phyloP scores from a whole-genome alignment of 2,113 vertebrate genomes.

The Motacilla tschutschensis region DNA sequence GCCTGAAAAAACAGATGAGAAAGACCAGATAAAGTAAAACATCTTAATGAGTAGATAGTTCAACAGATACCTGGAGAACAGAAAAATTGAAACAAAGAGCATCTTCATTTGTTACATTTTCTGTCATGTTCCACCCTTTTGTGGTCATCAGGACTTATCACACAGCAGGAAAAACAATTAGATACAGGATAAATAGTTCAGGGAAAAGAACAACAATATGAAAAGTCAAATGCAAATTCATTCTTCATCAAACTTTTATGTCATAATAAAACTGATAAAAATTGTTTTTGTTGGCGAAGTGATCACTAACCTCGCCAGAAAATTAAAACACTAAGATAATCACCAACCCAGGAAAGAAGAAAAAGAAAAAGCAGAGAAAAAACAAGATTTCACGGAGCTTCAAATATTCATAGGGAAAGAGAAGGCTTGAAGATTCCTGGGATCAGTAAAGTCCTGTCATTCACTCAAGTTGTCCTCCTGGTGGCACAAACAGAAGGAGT shows the following conservation, averaged over 20 bases:
- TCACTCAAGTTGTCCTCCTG: not conserved
- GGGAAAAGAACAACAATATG: slow-evolving; percentile 6
- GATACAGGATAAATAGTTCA: not conserved
- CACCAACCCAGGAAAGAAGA: not conserved
- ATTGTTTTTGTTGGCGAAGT: not conserved
- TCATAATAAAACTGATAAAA: slow-evolving; percentile 21
- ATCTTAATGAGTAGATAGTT: not conserved
- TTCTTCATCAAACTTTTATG: slow-evolving; percentile 12
- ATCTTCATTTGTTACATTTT: not conserved
- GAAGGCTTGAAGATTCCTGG: not conserved
- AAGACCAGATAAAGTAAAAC: slow-evolving; percentile 16
- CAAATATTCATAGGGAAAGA: not conserved
- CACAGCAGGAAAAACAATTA: slow-evolving; percentile 15
- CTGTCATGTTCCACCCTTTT: not conserved
- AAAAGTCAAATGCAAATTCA: slow-evolving; percentile 12
- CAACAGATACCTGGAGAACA: slow-evolving; percentile 1
- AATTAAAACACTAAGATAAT: not conserved
- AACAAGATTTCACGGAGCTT: not conserved
- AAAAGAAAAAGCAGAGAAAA: not conserved
- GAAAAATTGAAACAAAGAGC: not conserved
- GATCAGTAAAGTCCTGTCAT: not conserved
- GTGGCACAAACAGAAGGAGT: not conserved
- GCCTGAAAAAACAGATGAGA: slow-evolving; percentile 8
- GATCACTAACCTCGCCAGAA: slow-evolving; percentile 3
- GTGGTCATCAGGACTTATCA: not conserved